Evolutionary conservation across 2,113 vertebrate species (phyloP).

Genomic region (Thunnus thynnus): DNA sequence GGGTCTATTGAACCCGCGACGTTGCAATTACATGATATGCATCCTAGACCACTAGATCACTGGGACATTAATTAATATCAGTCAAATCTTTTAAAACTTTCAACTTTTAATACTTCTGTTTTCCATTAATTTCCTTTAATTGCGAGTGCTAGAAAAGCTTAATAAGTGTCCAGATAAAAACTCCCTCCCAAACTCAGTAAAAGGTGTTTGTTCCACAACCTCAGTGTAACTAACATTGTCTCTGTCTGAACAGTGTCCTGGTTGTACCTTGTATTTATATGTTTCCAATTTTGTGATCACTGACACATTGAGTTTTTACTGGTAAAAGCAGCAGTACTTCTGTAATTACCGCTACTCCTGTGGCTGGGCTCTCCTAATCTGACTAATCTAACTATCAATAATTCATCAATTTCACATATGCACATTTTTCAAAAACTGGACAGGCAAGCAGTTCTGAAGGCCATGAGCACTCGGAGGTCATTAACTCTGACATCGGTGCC

Average conservation of each 20-base stretch:
- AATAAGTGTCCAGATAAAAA: no score
- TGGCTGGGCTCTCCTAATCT: constrained; percentile 23
- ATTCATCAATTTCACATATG: constrained; percentile 23
- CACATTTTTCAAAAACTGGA: constrained; percentile 1
- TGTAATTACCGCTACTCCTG: background rate
- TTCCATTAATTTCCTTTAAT: no score
- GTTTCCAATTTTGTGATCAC: background rate
- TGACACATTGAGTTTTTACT: background rate
- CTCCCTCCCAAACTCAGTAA: background rate
- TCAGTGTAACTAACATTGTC: no score
- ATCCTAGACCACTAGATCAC: no score
- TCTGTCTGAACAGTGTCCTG: background rate
- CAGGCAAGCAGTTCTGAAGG: background rate
- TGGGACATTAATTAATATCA: no score
- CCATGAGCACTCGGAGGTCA: constrained; percentile 10
- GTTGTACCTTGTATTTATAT: background rate
- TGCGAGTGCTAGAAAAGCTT: no score
- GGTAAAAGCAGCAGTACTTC: background rate
- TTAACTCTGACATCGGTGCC: constrained; percentile 16
- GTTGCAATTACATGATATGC: no score
- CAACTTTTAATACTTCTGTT: no score
- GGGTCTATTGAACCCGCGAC: no score
- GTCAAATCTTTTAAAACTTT: no score
- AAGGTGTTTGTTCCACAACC: no score
- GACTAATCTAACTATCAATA: constrained; percentile 1